phyloP scores from a whole-genome alignment of 2,797 vertebrate species.

The Muscicapa striata region DNA sequence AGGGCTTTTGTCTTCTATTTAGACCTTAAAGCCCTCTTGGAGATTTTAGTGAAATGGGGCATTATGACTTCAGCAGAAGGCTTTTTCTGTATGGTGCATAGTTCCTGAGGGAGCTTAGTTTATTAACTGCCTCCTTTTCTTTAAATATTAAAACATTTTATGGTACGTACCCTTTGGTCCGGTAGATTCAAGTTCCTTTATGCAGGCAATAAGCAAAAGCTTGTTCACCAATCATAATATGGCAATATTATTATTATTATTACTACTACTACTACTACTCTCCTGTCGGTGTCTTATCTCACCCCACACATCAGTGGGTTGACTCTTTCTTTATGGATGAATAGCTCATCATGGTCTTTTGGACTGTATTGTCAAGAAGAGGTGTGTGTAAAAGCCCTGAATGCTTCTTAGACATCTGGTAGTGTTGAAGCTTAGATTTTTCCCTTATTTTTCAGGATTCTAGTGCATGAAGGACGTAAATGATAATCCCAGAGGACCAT shows the following conservation, averaged over 20 bases:
- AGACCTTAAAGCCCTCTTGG: background rate
- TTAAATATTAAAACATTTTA: background rate
- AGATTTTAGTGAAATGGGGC: background rate
- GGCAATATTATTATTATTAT: background rate
- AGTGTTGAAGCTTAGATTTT: background rate
- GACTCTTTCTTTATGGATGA: background rate
- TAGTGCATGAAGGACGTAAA: slow-evolving; percentile 35
- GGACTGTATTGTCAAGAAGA: background rate
- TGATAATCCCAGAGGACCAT: slow-evolving; percentile 5
- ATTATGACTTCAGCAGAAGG: background rate
- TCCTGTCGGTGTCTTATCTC: background rate
- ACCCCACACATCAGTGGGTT: background rate
- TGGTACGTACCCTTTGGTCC: background rate
- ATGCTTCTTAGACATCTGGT: background rate
- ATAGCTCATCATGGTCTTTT: background rate
- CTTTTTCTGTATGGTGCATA: background rate
- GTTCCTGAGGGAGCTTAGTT: background rate
- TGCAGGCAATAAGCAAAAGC: background rate
- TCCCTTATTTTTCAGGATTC: background rate
- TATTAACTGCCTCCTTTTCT: background rate
- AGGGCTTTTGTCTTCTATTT: background rate
- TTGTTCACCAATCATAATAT: background rate
- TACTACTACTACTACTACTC: too few relatives aligned
- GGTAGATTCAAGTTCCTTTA: background rate
- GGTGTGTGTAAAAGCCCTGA: background rate